These are phyloP conservation scores for Eilema depressum DNA, from an alignment of 2,888 invertebrate species.

Conservation along the genomic window DNA sequence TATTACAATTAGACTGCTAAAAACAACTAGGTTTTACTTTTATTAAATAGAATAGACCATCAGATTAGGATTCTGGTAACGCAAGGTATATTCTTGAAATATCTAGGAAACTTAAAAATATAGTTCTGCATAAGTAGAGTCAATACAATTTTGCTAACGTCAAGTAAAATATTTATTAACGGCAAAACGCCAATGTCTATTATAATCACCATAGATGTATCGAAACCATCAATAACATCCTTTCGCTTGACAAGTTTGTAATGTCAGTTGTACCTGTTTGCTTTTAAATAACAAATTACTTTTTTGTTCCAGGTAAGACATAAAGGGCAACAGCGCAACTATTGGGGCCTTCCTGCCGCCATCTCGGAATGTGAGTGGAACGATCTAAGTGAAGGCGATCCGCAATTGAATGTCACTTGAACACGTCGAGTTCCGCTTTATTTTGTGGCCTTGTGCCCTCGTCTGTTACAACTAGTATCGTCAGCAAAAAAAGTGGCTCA, in stretches of 20 bases:
- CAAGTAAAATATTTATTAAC: too few relatives aligned
- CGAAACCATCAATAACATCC: neutral
- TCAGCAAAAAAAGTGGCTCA: neutral
- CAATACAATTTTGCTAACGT: too few relatives aligned
- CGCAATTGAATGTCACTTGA: conserved; percentile 66
- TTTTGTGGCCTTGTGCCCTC: conserved; percentile 61
- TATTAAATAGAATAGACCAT: too few relatives aligned
- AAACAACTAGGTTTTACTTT: too few relatives aligned
- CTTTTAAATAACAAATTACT: conserved; percentile 22
- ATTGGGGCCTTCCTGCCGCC: conserved; percentile 40
- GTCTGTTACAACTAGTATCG: conserved; percentile 24
- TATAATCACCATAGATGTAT: neutral
- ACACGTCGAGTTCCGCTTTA: conserved; percentile 61
- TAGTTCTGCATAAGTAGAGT: too few relatives aligned
- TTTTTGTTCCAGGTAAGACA: conserved; percentile 49
- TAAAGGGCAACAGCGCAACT: conserved; percentile 42
- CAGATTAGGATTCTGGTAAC: too few relatives aligned
- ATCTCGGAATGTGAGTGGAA: conserved; percentile 44
- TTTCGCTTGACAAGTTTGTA: neutral
- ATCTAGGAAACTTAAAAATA: too few relatives aligned
- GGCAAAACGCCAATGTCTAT: neutral
- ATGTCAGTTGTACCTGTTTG: neutral
- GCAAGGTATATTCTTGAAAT: too few relatives aligned
- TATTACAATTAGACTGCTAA: too few relatives aligned
- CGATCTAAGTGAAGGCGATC: conserved; percentile 62